Conservation (phyloP, 2,797 vertebrate species). For the Vespertilio murinus region DNA sequence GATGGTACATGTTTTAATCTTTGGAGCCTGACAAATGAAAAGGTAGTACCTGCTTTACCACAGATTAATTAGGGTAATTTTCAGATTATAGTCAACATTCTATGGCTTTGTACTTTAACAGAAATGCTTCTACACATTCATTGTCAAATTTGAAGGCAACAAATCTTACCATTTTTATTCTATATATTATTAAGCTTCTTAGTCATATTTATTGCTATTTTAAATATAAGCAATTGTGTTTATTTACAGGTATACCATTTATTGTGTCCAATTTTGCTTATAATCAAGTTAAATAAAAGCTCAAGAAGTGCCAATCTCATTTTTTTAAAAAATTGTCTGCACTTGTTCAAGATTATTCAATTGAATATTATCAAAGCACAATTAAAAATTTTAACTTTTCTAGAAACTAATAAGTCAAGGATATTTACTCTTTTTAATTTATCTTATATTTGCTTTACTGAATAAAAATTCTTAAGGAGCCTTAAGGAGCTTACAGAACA, state of each 20-base stretch:
- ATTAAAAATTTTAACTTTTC: neutral
- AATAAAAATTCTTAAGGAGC: neutral
- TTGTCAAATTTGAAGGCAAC: neutral
- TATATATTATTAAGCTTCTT: neutral
- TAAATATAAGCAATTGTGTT: neutral
- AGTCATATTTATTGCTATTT: neutral
- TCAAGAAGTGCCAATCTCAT: neutral
- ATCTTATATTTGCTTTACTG: conserved; percentile 19
- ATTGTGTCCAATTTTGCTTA: neutral
- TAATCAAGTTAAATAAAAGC: neutral
- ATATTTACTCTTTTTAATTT: conserved; percentile 1
- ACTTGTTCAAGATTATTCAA: conserved; percentile 2
- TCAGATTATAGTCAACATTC: neutral
- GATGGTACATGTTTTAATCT: neutral
- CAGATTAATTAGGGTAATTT: neutral
- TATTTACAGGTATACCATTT: neutral
- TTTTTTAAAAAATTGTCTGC: neutral
- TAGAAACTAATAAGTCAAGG: neutral
- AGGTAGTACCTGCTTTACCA: neutral
- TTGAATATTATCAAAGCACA: conserved; percentile 23
- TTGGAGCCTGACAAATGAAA: neutral
- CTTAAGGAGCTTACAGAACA: neutral
- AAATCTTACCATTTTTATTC: neutral
- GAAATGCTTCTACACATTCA: neutral
- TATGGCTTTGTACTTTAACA: neutral